Evolutionary conservation across 1,140 invertebrate genomes (phyloP).

Genomic region (Spodoptera litura): DNA sequence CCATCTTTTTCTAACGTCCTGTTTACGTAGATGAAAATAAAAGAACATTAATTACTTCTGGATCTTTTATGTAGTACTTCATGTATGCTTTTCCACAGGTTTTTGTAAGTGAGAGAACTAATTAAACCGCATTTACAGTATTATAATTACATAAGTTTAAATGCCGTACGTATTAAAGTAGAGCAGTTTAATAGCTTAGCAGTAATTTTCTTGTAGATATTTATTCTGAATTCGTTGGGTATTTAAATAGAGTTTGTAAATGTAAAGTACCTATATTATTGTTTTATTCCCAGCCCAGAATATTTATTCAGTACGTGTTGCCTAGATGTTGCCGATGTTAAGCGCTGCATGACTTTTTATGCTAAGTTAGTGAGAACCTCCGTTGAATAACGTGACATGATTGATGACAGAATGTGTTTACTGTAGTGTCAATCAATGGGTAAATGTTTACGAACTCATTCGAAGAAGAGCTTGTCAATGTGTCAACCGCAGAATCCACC

Average conservation of each 20-base stretch:
- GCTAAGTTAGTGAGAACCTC: slow-evolving; percentile 32
- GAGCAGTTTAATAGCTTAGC: too few relatives aligned
- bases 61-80: too few relatives aligned
- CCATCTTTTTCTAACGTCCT: slow-evolving; percentile 17
- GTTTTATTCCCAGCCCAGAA: slow-evolving; percentile 3
- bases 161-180: background rate
- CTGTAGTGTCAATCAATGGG: slow-evolving; percentile 42
- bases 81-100: background rate
- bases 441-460: slow-evolving; percentile 40
- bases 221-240: too few relatives aligned
- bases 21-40: slow-evolving; percentile 18
- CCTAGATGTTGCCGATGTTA: slow-evolving; percentile 34
- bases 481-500: slow-evolving; percentile 43
- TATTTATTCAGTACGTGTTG: slow-evolving; percentile 35
- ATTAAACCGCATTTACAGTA: slow-evolving; percentile 8
- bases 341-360: slow-evolving; percentile 38
- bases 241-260: background rate
- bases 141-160: background rate
- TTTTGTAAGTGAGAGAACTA: background rate
- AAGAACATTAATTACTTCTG: background rate
- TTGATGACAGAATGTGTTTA: slow-evolving; percentile 42
- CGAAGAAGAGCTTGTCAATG: slow-evolving; percentile 38
- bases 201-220: too few relatives aligned
- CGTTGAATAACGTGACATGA: slow-evolving; percentile 38
- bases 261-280: background rate